Evolutionary conservation across 2,888 invertebrate species (phyloP).

Genomic region (Drosophila mercatorum): DNA sequence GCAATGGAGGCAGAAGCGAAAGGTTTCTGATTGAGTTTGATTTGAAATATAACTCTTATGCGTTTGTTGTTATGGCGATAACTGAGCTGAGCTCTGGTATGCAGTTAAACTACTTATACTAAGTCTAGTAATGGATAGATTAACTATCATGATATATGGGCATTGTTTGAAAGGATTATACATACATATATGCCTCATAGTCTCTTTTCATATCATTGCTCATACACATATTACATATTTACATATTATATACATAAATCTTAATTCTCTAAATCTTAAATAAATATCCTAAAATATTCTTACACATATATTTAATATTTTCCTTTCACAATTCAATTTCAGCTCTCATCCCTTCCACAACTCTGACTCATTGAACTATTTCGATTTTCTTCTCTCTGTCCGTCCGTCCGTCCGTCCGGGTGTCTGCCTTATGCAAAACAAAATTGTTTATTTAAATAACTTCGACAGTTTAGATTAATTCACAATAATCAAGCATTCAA

Average conservation of each 20-base stretch:
- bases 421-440: background rate
- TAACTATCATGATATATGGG: no score
- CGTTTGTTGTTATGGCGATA: no score
- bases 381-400: no score
- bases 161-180: no score
- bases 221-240: no score
- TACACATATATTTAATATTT: background rate
- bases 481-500: background rate
- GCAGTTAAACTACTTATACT: no score
- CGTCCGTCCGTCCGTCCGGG: no score
- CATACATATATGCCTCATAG: no score
- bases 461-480: background rate
- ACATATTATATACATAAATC: no score
- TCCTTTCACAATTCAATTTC: background rate
- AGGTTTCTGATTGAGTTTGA: background rate
- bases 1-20: background rate
- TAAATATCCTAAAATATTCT: background rate
- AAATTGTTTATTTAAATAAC: constrained; percentile 8
- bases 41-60: background rate
- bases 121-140: no score
- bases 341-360: background rate
- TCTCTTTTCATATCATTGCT: no score
- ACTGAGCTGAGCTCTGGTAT: no score
- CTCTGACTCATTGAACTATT: background rate
- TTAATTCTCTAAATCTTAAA: background rate